Base-by-base conservation (phyloP, 2,888 invertebrate species). In the Sussaba pulchella region DNA sequence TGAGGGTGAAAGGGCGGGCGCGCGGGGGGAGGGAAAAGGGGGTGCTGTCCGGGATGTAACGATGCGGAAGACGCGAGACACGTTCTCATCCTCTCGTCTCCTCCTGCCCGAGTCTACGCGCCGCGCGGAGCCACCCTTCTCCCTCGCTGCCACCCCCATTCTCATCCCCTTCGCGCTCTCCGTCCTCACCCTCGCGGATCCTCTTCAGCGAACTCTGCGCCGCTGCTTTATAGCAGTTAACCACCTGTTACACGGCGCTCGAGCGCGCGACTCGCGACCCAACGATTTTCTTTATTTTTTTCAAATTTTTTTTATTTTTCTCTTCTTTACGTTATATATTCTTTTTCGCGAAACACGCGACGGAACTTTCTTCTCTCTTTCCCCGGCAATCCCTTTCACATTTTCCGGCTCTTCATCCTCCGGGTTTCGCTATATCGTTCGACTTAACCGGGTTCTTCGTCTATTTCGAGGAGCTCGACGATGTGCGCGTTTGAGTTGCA, bases 201-300 rank as follows among this genome's bases (percentile, higher is more conserved):
- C 72, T 83, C 86, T 83, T 76, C 77, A 61, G 52, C 81, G 57
- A 72, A 84, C 85, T 77, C 85, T 76, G 84, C 74, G 83, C 80
- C 81, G 80, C 81, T 85, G 87, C 89, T 89, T 89, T 87, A 89
- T 88, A 89, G 87, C 87, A 88, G 88, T 89, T 89, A 89, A 90
- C 90, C 90, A 90, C 90, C 90, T 90, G 90, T 90, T 90, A 90
- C 90, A 87, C 86, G 81, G 79, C 59, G 85, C 85, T 86, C 85
- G 83, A 57, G 24, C 86, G 81, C 83, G 59, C 76, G 43, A 66
- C 83, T 81, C 76, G 54, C 66, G 59, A 74, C 75, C 63, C 61
- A 64, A 54, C 66, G 24, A 57, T 69, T 74, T 31, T 79, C 47
- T 78, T 73, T 61, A 61, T 59, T 59, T 57, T 61, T 85, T 84